Conservation (phyloP, 2,797 vertebrate species). For the Hozukius guyotensis region DNA sequence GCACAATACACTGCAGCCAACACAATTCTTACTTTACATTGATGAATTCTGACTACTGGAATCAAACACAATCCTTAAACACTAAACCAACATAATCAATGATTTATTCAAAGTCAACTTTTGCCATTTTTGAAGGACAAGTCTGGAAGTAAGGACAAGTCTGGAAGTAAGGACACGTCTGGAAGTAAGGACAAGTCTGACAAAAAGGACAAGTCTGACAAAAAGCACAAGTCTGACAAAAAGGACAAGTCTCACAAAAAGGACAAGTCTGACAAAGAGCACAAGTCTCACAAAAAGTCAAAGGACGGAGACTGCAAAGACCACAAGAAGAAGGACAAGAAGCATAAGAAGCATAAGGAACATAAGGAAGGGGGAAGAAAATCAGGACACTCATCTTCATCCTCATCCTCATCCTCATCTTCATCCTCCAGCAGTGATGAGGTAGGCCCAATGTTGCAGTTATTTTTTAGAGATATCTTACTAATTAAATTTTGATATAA, state of each 20-base stretch:
- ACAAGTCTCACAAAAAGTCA: neutral
- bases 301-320: neutral
- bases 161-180: fast-evolving
- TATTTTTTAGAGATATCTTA: neutral
- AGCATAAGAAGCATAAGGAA: neutral
- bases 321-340: constrained; percentile 8
- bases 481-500: neutral
- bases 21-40: too few relatives aligned
- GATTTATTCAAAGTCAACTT: too few relatives aligned
- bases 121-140: too few relatives aligned
- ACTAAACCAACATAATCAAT: too few relatives aligned
- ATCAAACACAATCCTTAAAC: too few relatives aligned
- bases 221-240: neutral
- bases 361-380: neutral
- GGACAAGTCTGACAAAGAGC: neutral
- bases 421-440: constrained; percentile 59
- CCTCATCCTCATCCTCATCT: neutral
- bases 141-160: too few relatives aligned
- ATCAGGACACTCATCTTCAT: neutral
- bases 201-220: neutral
- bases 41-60: too few relatives aligned
- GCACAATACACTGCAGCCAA: too few relatives aligned
- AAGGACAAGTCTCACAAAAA: constrained; percentile 4
- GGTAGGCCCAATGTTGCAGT: constrained; percentile 3
- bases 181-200: too few relatives aligned